Evolutionary conservation across 2,113 vertebrate species (phyloP).

Genomic region (Equus quagga): DNA sequence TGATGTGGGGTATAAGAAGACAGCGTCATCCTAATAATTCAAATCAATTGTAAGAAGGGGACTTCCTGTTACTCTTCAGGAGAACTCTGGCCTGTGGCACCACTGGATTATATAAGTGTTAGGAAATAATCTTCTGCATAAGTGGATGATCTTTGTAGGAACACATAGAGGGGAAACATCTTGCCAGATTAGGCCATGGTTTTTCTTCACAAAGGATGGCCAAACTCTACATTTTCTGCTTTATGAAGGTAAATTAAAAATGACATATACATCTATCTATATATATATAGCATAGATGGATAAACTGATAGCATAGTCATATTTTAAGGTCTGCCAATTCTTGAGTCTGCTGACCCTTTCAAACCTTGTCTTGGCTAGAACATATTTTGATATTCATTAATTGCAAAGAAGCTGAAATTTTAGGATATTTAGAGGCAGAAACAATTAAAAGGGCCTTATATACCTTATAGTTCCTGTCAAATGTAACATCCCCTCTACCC

Average conservation of each 20-base stretch:
- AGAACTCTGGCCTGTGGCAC: neutral
- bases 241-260: neutral
- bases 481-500: neutral
- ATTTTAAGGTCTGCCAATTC: neutral
- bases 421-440: neutral
- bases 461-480: neutral
- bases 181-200: neutral
- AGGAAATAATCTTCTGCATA: neutral
- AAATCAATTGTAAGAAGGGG: neutral
- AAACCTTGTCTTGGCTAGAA: neutral
- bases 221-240: neutral
- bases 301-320: neutral
- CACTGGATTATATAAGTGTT: neutral
- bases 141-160: neutral
- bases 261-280: neutral
- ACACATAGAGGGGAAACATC: neutral
- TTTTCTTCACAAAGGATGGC: neutral
- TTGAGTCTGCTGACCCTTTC: neutral
- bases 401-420: constrained; percentile 15
- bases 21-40: neutral
- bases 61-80: neutral
- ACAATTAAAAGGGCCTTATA: neutral
- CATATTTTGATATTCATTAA: constrained; percentile 13
- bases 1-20: neutral
- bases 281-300: neutral